These are phyloP conservation scores for Noctuana brunneofusca DNA, from an alignment of 2,888 invertebrate genomes.

Conservation along the genomic window DNA sequence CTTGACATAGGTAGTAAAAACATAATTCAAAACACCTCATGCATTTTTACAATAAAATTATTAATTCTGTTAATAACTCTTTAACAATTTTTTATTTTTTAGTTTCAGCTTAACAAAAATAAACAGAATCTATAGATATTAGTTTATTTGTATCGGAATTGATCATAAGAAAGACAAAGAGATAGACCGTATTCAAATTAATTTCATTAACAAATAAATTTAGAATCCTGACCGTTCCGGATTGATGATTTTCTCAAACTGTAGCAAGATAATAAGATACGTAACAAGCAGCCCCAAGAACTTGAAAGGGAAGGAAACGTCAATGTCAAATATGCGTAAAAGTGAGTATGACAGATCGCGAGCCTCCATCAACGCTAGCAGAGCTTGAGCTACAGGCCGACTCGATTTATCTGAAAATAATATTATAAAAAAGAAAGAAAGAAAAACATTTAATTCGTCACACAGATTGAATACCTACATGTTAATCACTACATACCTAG, in stretches of 20 bases:
- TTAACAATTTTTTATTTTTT: too few species aligned
- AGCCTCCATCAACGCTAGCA: constrained; percentile 63
- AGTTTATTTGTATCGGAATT: too few species aligned
- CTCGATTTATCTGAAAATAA: constrained; percentile 60
- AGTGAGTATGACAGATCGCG: constrained; percentile 65
- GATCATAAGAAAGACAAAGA: background rate
- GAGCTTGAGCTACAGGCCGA: constrained; percentile 60
- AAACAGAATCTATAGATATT: too few species aligned
- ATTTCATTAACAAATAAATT: background rate
- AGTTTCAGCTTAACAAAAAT: too few species aligned
- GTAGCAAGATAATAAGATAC: constrained; percentile 68
- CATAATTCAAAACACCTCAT: too few species aligned
- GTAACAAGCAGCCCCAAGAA: constrained; percentile 62
- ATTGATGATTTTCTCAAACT: constrained; percentile 57
- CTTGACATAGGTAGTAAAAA: too few species aligned
- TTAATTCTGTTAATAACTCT: too few species aligned
- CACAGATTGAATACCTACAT: too few species aligned
- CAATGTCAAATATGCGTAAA: constrained; percentile 65
- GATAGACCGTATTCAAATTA: background rate
- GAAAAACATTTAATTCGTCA: too few species aligned
- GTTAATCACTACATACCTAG: too few species aligned
- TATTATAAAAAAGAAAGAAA: too few species aligned
- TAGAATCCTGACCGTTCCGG: constrained; percentile 12
- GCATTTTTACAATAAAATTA: too few species aligned
- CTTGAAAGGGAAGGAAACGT: constrained; percentile 68